phyloP scores from a whole-genome alignment of 2,888 invertebrate species.

The Celastrina argiolus region DNA sequence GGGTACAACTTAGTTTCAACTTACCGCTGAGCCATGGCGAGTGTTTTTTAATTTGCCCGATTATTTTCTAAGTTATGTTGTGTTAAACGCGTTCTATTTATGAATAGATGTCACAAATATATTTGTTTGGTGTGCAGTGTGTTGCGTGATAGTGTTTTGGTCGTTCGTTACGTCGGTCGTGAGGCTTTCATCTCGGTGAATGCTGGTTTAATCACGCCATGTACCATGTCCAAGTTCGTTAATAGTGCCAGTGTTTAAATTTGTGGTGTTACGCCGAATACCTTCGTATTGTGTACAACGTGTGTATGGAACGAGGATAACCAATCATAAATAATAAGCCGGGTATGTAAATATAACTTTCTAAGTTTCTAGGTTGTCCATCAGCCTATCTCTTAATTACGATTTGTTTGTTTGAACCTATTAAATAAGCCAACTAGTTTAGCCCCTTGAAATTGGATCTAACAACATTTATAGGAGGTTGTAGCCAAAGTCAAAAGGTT shows the following conservation, averaged over 20 bases:
- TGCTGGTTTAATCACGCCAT: conserved; percentile 67
- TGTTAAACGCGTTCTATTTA: conserved; percentile 54
- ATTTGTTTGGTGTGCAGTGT: conserved; percentile 46
- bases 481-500: not conserved
- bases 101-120: conserved; percentile 43
- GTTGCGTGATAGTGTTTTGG: conserved; percentile 42
- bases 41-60: conserved; percentile 56
- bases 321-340: conserved; percentile 52
- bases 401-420: not conserved
- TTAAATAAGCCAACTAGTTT: not conserved
- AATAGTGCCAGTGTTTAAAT: conserved; percentile 72
- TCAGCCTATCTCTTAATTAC: conserved; percentile 27
- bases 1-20: conserved; percentile 72
- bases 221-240: conserved; percentile 65
- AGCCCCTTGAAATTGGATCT: not conserved
- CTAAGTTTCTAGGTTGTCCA: conserved; percentile 32
- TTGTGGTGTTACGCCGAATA: conserved; percentile 59
- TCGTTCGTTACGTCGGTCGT: conserved; percentile 40
- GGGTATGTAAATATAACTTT: conserved; percentile 54
- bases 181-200: conserved; percentile 62
- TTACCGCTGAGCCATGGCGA: conserved; percentile 62
- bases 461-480: not conserved
- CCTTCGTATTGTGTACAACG: conserved; percentile 52
- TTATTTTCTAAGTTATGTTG: conserved; percentile 56
- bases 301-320: conserved; percentile 65